Evolutionary conservation across 2,113 vertebrate genomes (phyloP).

Genomic region (Carassius carassius): DNA sequence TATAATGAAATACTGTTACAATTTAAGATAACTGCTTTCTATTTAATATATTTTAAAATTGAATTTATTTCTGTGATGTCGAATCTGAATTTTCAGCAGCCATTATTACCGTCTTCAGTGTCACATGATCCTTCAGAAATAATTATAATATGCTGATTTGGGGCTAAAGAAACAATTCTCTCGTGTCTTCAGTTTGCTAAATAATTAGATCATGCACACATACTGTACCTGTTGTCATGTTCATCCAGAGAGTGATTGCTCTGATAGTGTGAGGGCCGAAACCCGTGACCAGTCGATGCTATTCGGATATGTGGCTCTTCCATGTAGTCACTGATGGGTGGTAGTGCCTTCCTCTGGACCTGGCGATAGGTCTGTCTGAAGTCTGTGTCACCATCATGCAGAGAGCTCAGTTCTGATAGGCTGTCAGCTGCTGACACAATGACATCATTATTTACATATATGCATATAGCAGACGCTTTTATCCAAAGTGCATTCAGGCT

Average conservation of each 20-base stretch:
- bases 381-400: slow-evolving; percentile 85
- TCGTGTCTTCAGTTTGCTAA: neutral
- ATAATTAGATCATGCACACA: neutral
- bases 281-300: slow-evolving; percentile 67
- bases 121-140: neutral
- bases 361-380: slow-evolving; percentile 89
- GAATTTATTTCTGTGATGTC: too few species aligned
- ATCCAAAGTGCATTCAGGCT: too few species aligned
- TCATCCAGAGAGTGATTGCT: slow-evolving; percentile 69
- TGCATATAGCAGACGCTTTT: too few species aligned
- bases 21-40: too few species aligned
- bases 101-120: too few species aligned
- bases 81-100: neutral
- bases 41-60: too few species aligned
- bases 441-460: slow-evolving; percentile 4
- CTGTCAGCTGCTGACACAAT: slow-evolving; percentile 81
- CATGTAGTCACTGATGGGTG: slow-evolving; percentile 80
- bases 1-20: too few species aligned
- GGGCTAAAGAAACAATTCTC: neutral
- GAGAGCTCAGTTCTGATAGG: slow-evolving; percentile 93
- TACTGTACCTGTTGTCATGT: slow-evolving; percentile 68
- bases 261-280: slow-evolving; percentile 73
- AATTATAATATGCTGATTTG: too few species aligned
- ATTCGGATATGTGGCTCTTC: slow-evolving; percentile 76
- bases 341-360: slow-evolving; percentile 85